Percentiles rank a stretch among this genome's conserved stretches.
Evolutionary conservation across 2,888 invertebrate genomes (phyloP).

Genomic region (Mongoloraphidia duomilia): DNA sequence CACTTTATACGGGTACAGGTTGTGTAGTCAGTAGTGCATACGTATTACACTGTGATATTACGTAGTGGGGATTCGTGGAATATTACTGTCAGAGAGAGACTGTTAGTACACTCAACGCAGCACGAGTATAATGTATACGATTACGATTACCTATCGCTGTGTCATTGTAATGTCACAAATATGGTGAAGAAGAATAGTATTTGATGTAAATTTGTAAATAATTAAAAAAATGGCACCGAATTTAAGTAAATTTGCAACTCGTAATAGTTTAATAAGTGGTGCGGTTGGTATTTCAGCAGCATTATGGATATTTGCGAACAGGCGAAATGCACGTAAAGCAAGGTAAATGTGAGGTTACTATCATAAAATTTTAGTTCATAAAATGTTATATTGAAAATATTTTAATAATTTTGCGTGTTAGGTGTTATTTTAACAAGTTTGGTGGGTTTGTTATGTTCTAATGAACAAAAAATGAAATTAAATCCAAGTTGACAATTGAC

Average conservation of each 20-base stretch:
- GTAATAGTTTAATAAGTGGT: conserved; percentile 47
- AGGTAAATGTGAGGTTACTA: conserved; percentile 16
- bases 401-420: no score
- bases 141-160: not conserved
- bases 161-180: not conserved
- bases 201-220: not conserved
- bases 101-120: no score
- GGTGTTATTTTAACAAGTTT: no score
- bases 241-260: conserved; percentile 58
- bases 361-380: conserved; percentile 6
- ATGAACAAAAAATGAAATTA: no score
- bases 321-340: conserved; percentile 36
- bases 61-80: no score
- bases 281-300: conserved; percentile 48
- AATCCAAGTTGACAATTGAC: no score
- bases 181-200: not conserved
- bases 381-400: not conserved
- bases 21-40: no score
- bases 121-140: no score
- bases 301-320: conserved; percentile 40
- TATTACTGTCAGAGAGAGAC: no score
- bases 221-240: conserved; percentile 51
- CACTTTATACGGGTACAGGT: no score
- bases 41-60: no score
- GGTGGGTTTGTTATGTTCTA: no score